Evolutionary conservation across 2,888 invertebrate genomes (phyloP).

Genomic region (Mimumesa dahlbomi): DNA sequence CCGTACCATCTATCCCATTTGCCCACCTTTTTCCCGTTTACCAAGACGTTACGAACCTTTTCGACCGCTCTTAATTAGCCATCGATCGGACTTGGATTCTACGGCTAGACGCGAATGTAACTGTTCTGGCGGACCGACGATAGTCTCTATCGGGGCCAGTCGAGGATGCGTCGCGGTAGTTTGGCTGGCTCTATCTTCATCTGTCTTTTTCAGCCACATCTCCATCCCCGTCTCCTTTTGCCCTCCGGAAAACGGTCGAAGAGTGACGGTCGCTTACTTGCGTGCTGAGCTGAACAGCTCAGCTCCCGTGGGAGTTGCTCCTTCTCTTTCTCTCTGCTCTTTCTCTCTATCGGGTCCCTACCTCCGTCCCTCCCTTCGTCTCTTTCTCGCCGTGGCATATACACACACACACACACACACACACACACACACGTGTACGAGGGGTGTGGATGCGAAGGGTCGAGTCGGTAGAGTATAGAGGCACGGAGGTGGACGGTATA

Average conservation of each 20-base stretch:
- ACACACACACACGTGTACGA: neutral
- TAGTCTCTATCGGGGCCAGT: conserved; percentile 42
- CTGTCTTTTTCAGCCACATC: conserved; percentile 9
- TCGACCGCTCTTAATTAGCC: no score
- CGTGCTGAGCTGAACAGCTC: conserved; percentile 63
- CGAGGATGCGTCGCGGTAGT: conserved; percentile 44
- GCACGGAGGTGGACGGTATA: conserved; percentile 19
- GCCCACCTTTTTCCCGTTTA: no score
- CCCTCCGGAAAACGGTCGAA: conserved; percentile 24
- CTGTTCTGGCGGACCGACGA: conserved; percentile 39
- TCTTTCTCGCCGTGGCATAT: conserved; percentile 11
- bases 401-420: conserved; percentile 21
- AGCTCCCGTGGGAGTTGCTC: conserved; percentile 54
- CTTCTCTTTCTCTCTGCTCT: conserved; percentile 7
- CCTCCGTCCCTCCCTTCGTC: conserved; percentile 3
- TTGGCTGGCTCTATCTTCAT: conserved; percentile 20
- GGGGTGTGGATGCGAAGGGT: neutral
- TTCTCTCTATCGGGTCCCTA: neutral
- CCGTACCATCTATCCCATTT: no score
- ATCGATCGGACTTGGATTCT: no score
- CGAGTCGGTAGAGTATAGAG: neutral
- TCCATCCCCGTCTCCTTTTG: conserved; percentile 14
- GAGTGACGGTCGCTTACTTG: conserved; percentile 37
- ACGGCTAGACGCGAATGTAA: no score
- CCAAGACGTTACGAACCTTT: no score